Percentiles rank a stretch among this genome's conserved stretches.
phyloP scores from a whole-genome alignment of 92 coral and sea anemone genomes.

The Parazoanthus darwini region DNA sequence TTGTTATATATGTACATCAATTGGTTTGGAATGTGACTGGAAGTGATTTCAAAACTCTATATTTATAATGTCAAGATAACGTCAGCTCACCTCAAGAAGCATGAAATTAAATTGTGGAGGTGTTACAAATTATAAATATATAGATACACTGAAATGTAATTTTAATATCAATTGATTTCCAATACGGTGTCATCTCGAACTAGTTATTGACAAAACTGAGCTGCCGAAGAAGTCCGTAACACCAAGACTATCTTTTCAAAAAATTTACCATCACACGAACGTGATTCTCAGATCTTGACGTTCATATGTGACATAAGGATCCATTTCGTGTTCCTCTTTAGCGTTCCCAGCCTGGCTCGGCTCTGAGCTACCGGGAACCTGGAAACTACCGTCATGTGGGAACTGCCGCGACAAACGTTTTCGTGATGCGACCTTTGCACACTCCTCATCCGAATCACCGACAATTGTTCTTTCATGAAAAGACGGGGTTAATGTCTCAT shows the following conservation, averaged over 20 bases:
- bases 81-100: not conserved
- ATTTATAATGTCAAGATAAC: constrained; percentile 17
- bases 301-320: constrained; percentile 84
- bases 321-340: constrained; percentile 55
- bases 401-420: not conserved
- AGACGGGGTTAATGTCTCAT: constrained; percentile 72
- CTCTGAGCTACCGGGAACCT: constrained; percentile 40
- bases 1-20: constrained; percentile 7
- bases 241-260: not conserved
- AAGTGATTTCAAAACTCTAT: constrained; percentile 10
- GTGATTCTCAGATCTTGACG: constrained; percentile 86
- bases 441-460: constrained; percentile 58
- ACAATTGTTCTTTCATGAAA: constrained; percentile 71
- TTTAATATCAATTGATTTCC: not conserved
- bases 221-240: not conserved
- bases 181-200: too few relatives aligned
- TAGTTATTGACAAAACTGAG: not conserved
- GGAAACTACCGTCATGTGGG: constrained; percentile 29
- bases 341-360: constrained; percentile 48
- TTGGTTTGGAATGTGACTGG: not conserved
- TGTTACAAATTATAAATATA: not conserved
- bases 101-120: not conserved
- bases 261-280: constrained; percentile 64
- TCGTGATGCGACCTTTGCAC: constrained; percentile 17
- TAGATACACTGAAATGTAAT: not conserved